Evolutionary conservation across 1,140 invertebrate genomes (phyloP).

Genomic region (Musca vetustissima): DNA sequence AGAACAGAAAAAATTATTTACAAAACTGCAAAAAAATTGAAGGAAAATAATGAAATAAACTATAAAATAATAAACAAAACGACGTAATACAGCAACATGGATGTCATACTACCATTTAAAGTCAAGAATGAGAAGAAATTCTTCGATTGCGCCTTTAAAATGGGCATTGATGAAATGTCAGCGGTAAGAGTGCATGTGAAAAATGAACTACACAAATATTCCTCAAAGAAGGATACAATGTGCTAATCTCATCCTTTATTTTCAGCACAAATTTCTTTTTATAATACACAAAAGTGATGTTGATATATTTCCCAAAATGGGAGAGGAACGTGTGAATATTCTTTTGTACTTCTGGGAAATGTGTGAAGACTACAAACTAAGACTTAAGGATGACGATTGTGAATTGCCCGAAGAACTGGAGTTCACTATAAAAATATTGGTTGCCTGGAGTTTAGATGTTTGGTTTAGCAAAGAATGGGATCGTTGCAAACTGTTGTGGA

Average conservation of each 20-base stretch:
- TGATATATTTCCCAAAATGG: conserved; percentile 46
- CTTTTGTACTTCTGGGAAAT: conserved; percentile 45
- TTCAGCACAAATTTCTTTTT: conserved; percentile 39
- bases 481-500: conserved; percentile 32
- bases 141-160: conserved; percentile 16
- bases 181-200: too few species aligned
- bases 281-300: conserved; percentile 35
- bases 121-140: conserved; percentile 22
- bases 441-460: conserved; percentile 42
- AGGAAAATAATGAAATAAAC: background rate
- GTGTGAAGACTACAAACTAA: conserved; percentile 31
- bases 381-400: conserved; percentile 14
- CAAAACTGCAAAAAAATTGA: too few species aligned
- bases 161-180: conserved; percentile 26
- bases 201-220: too few species aligned
- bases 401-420: conserved; percentile 30
- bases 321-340: conserved; percentile 39
- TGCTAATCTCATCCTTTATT: background rate
- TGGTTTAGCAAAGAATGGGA: conserved; percentile 48
- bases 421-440: conserved; percentile 35
- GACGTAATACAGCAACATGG: conserved; percentile 9
- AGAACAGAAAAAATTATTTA: background rate
- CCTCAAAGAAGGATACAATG: too few species aligned
- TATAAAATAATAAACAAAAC: conserved; percentile 1
- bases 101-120: conserved; percentile 25